phyloP scores from a whole-genome alignment of 2,113 vertebrate genomes.

The Heptranchias perlo region DNA sequence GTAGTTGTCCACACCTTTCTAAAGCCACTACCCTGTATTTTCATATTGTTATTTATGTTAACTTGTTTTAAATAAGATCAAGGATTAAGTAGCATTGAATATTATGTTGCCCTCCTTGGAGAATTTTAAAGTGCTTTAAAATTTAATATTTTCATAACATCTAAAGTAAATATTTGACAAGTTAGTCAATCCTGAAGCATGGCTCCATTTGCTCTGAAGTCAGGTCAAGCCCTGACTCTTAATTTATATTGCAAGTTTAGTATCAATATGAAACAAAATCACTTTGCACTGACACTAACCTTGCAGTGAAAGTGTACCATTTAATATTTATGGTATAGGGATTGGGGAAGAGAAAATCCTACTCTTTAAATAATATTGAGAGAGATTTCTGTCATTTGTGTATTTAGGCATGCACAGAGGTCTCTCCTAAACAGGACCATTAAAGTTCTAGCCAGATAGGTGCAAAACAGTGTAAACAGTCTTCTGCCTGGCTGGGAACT shows the following conservation, averaged over 20 bases:
- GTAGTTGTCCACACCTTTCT: not conserved
- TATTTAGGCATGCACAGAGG: not conserved
- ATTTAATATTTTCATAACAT: not conserved
- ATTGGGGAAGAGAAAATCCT: not conserved
- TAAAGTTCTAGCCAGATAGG: no score
- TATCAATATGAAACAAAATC: not conserved
- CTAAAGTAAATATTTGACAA: not conserved
- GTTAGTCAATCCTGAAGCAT: not conserved
- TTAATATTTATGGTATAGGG: not conserved
- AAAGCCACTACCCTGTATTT: not conserved
- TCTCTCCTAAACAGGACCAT: no score
- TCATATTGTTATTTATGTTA: not conserved
- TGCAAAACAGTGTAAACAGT: not conserved
- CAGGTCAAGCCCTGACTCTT: not conserved
- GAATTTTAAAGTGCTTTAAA: not conserved
- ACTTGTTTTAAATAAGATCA: not conserved
- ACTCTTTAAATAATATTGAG: not conserved
- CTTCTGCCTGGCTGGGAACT: not conserved
- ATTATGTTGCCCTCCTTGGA: not conserved
- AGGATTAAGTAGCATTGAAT: not conserved
- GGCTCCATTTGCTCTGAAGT: not conserved
- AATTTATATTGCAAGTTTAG: not conserved
- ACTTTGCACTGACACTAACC: not conserved
- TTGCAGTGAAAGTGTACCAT: not conserved
- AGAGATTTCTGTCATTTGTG: not conserved